Base-by-base conservation (phyloP, 2,888 invertebrate genomes). In the Metopia argyrocephala region DNA sequence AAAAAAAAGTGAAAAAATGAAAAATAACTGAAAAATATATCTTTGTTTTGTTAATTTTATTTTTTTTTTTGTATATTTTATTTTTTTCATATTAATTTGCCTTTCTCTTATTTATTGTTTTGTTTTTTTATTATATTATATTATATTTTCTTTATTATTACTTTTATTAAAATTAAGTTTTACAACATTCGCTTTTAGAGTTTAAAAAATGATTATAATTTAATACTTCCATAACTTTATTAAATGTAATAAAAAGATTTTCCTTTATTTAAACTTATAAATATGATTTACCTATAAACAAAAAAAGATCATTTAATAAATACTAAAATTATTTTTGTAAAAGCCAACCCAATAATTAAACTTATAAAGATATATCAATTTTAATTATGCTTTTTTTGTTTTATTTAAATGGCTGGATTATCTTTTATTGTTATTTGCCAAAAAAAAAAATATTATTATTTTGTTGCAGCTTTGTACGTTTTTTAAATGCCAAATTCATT, bases 391-490 rank as follows among this genome's bases (percentile, higher is more conserved):
- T 83, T 83, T 31, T n/a, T 31, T 84, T 83, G 78, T 75, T 70
- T 83, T 78, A 70, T 65, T 74, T 74, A 23, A 84, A 86, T 83
- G 84, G 84, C 85, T 85, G 86, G 76, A 68, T 74, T 73, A 69
- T 68, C 46, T 75, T 74, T 12, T 54, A 54, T 38, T 56, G 21
- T 31, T 56, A 46, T 66, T 65, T 64, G 65, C 21, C 64, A 52
- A n/a, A n/a, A n/a, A n/a, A n/a, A n/a, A n/a, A n/a, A n/a, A n/a
- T 69, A 23, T 25, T n/a, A 52, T 62, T 54, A 31, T 62, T 74
- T 74, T 68, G 56, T 74, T 79, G 56, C 68, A 65, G 74, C 74
- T 82, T 79, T 70, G 78, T 78, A 65, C 9, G 38, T 3, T 38
- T 38, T 3, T 73, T 69, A 57, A 57, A 52, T 70, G 66, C 78